Percentiles rank a stretch among this genome's conserved stretches.
Evolutionary conservation across 2,888 invertebrate genomes (phyloP).

Genomic region (Drosophila bunnanda): DNA sequence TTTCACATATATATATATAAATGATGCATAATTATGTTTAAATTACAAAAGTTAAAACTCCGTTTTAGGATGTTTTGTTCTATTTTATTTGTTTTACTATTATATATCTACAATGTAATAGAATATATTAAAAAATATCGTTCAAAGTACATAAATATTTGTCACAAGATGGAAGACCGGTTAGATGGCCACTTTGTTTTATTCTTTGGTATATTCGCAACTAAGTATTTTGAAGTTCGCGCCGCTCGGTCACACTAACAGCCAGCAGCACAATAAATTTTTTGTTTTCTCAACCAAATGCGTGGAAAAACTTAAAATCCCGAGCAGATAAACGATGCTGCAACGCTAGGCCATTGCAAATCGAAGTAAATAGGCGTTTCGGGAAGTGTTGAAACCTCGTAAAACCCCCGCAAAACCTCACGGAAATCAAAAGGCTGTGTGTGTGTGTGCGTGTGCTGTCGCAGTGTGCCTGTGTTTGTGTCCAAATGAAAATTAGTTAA

Average conservation of each 20-base stretch:
- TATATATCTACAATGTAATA: no score
- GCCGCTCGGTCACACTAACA: slow-evolving; percentile 3
- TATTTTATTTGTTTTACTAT: no score
- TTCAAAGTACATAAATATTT: no score
- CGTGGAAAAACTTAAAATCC: slow-evolving; percentile 12
- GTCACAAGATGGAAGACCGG: neutral
- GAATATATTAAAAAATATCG: no score
- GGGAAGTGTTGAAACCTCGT: slow-evolving; percentile 1
- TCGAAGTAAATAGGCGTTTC: slow-evolving; percentile 10
- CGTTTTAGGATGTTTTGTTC: no score
- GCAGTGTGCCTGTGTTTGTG: slow-evolving; percentile 55
- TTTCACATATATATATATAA: no score
- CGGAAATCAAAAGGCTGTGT: slow-evolving; percentile 14
- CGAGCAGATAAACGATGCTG: slow-evolving; percentile 28
- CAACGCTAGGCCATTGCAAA: slow-evolving; percentile 14
- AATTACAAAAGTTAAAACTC: no score
- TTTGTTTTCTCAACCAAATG: slow-evolving; percentile 33
- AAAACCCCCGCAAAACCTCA: neutral
- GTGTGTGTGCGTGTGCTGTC: slow-evolving; percentile 41
- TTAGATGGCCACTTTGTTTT: neutral
- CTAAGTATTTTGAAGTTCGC: neutral
- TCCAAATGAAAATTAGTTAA: slow-evolving; percentile 59
- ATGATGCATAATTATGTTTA: no score
- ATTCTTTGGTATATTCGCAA: neutral
- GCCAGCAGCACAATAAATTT: slow-evolving; percentile 42